Conservation (phyloP, 2,797 vertebrate species). For the Lates japonicus region DNA sequence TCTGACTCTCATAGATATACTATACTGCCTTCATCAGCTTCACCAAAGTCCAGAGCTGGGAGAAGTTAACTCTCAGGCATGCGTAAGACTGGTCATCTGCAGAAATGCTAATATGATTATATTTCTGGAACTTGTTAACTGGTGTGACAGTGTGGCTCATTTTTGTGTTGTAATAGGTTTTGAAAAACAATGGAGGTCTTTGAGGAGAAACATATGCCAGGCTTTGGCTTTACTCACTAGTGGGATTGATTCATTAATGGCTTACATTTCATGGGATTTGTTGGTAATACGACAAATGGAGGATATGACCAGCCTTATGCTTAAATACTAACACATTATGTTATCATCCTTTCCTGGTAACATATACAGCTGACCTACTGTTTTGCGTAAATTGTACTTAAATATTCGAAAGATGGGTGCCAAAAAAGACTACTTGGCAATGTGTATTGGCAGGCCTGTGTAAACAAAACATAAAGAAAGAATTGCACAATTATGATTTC, state of each 20-base stretch:
- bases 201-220: background rate
- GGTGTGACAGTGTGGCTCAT: background rate
- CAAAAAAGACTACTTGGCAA: background rate
- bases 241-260: background rate
- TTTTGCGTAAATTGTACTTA: background rate
- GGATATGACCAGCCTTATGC: background rate
- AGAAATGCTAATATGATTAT: conserved; percentile 6
- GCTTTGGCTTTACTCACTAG: background rate
- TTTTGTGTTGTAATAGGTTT: conserved; percentile 22
- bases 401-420: background rate
- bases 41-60: conserved; percentile 43
- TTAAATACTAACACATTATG: background rate
- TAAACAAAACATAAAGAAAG: background rate
- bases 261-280: background rate
- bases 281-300: background rate
- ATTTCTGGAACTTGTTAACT: background rate
- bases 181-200: background rate
- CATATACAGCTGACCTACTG: background rate
- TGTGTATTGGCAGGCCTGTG: background rate
- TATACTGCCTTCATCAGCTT: conserved; percentile 79
- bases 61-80: conserved; percentile 43
- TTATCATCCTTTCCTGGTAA: conserved; percentile 3
- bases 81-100: conserved; percentile 12
- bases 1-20: conserved; percentile 74
- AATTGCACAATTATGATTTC: too few species aligned